These are phyloP conservation scores for Cantharis rufa DNA, from an alignment of 2,888 invertebrate genomes.

Conservation along the genomic window DNA sequence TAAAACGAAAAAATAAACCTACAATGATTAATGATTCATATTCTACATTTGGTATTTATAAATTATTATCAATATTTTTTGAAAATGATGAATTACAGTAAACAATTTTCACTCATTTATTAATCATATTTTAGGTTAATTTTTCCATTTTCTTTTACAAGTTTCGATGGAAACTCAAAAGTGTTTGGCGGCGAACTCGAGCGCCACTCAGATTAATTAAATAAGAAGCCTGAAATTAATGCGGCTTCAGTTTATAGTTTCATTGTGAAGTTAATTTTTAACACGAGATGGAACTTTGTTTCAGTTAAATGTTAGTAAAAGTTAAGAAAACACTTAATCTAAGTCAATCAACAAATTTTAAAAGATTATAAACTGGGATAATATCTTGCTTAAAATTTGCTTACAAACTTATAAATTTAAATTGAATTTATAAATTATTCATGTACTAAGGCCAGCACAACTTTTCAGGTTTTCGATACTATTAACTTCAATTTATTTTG, in stretches of 20 bases:
- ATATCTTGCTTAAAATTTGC: conserved; percentile 1
- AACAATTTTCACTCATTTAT: neutral
- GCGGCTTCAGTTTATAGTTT: neutral
- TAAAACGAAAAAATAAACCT: neutral
- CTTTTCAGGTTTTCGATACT: conserved; percentile 4
- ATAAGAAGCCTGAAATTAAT: neutral
- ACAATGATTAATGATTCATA: neutral
- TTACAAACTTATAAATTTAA: conserved; percentile 4
- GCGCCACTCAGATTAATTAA: neutral
- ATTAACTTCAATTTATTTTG: conserved; percentile 5
- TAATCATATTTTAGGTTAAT: neutral
- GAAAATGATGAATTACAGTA: neutral
- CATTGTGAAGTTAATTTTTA: neutral
- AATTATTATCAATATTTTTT: neutral
- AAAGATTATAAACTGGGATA: conserved; percentile 3
- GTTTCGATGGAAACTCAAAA: neutral
- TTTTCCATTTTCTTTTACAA: neutral
- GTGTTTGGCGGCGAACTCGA: neutral
- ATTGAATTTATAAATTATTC: conserved; percentile 5
- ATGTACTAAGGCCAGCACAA: conserved; percentile 1
- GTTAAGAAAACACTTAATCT: neutral
- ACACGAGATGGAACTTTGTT: neutral
- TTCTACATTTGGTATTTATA: neutral
- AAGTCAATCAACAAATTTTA: neutral
- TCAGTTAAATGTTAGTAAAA: neutral